A percentile compares a stretch with the other conserved stretches of the same genome.
Evolutionary conservation across 2,797 vertebrate genomes (phyloP).

Genomic region (Epinephelus awoara): DNA sequence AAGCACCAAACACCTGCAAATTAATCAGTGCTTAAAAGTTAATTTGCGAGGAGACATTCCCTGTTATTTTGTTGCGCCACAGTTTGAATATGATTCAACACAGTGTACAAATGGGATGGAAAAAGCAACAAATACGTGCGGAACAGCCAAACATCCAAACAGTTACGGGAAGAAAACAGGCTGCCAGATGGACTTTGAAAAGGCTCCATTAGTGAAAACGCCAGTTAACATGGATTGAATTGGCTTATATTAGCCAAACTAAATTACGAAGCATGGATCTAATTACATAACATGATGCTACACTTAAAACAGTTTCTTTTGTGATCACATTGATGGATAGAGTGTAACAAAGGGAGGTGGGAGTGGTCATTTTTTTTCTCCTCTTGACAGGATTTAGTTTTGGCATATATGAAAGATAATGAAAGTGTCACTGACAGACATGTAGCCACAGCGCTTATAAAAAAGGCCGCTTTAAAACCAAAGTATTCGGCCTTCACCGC

Average conservation of each 20-base stretch:
- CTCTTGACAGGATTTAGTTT: conserved; percentile 20
- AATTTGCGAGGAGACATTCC: neutral
- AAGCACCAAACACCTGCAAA: conserved; percentile 33
- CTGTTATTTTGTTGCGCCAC: conserved; percentile 28
- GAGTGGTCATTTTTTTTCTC: conserved; percentile 10
- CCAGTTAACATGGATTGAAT: conserved; percentile 53
- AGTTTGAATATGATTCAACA: conserved; percentile 25
- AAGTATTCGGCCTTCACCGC: conserved; percentile 59
- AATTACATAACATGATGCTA: conserved; percentile 49
- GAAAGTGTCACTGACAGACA: conserved; percentile 63
- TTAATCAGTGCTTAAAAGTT: neutral
- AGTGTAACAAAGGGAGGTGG: conserved; percentile 31
- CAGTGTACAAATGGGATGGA: conserved; percentile 30
- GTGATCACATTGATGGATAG: conserved; percentile 50
- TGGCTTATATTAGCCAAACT: conserved; percentile 52
- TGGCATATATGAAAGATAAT: conserved; percentile 42
- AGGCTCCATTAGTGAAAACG: conserved; percentile 34
- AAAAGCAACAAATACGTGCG: conserved; percentile 15
- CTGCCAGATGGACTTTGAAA: conserved; percentile 65
- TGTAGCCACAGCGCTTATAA: conserved; percentile 41
- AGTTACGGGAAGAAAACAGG: conserved; percentile 62
- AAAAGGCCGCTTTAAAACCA: conserved; percentile 62
- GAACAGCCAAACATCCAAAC: conserved; percentile 37
- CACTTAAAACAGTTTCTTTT: conserved; percentile 30
- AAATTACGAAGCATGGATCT: conserved; percentile 51